These are phyloP conservation scores for Oryctolagus cuniculus DNA, from an alignment of 2,113 vertebrate species.

Conservation along the genomic window mOryCun1.1 NC_091438.1:101292501-101293000, in stretches of 20 bases:
- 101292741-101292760: not conserved
- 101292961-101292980: not conserved
- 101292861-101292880: not conserved
- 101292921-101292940: not conserved
- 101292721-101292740: conserved; percentile 1
- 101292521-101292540: not conserved
- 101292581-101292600: not conserved
- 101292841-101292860: not conserved
- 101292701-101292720: not conserved
- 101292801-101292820: not conserved
- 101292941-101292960: not conserved
- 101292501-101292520: conserved; percentile 24
- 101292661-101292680: not conserved
- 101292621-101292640: not conserved
- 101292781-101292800: not conserved
- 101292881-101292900: not conserved
- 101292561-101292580: not conserved
- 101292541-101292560: not conserved
- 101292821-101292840: not conserved
- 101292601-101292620: not conserved
- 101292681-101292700: not conserved
- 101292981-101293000: not conserved
- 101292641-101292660: not conserved
- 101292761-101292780: not conserved
- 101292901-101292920: not conserved